Evolutionary conservation across 2,888 invertebrate species (phyloP).

Genomic region (Tetranychus piercei): DNA sequence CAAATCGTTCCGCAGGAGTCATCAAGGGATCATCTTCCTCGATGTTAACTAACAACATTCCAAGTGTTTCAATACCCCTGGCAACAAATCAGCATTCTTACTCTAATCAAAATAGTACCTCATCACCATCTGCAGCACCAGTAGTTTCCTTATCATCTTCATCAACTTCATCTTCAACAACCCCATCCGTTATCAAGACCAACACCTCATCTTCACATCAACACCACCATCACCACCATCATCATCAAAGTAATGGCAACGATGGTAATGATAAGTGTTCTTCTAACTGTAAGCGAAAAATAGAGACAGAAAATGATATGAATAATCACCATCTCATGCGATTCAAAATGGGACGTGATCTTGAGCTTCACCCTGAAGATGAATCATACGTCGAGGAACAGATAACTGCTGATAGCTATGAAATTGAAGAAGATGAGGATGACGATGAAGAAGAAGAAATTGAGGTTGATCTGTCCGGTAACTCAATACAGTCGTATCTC

Average conservation of each 20-base stretch:
- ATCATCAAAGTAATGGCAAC: background rate
- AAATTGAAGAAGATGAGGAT: background rate
- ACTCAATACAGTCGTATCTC: background rate
- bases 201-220: background rate
- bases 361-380: background rate
- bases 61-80: background rate
- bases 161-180: background rate
- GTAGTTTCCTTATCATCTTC: background rate
- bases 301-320: background rate
- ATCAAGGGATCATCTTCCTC: background rate
- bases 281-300: background rate
- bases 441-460: background rate
- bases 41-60: background rate
- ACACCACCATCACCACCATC: background rate
- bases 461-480: background rate
- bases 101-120: background rate
- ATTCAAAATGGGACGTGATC: background rate
- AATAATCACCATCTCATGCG: background rate
- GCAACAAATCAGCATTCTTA: background rate
- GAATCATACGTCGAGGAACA: background rate
- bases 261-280: background rate
- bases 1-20: background rate
- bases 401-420: background rate
- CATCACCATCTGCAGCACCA: background rate
- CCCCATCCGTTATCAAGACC: background rate